Conservation (phyloP, 2,797 vertebrate genomes). For the Chiroxiphia lanceolata region DNA sequence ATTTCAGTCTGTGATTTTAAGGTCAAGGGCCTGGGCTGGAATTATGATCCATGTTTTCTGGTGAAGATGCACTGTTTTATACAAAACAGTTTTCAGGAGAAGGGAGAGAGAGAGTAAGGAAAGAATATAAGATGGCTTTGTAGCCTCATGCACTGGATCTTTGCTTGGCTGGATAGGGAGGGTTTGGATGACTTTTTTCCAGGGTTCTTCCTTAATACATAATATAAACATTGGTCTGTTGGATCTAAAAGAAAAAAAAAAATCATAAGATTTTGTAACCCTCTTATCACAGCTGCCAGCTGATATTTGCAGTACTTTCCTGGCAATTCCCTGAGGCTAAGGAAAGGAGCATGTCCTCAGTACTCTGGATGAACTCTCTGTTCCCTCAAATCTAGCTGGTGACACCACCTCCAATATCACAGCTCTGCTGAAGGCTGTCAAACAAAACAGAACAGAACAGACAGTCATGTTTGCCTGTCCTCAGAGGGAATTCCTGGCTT, state of each 20-base stretch:
- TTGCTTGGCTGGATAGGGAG: neutral
- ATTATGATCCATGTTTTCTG: neutral
- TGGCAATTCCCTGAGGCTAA: neutral
- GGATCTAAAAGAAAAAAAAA: neutral
- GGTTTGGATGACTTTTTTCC: neutral
- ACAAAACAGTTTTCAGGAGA: neutral
- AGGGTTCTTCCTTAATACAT: neutral
- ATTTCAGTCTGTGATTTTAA: neutral
- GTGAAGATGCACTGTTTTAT: neutral
- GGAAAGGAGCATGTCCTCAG: neutral
- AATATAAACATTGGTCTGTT: neutral
- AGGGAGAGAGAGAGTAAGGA: neutral
- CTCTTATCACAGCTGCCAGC: neutral
- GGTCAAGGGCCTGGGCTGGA: neutral
- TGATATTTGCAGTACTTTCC: neutral
- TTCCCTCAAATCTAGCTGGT: neutral
- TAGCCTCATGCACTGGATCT: rapidly evolving
- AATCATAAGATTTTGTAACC: neutral
- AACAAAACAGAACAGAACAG: neutral
- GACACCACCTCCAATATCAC: neutral
- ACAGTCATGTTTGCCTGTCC: rapidly evolving
- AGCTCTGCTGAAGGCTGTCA: neutral
- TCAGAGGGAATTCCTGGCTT: neutral
- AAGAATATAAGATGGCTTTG: neutral
- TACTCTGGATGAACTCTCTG: neutral